Evolutionary conservation across 2,797 vertebrate species (phyloP), one percentile per base, ranked within the genome.

Genomic region (Nyctibius grandis): DNA sequence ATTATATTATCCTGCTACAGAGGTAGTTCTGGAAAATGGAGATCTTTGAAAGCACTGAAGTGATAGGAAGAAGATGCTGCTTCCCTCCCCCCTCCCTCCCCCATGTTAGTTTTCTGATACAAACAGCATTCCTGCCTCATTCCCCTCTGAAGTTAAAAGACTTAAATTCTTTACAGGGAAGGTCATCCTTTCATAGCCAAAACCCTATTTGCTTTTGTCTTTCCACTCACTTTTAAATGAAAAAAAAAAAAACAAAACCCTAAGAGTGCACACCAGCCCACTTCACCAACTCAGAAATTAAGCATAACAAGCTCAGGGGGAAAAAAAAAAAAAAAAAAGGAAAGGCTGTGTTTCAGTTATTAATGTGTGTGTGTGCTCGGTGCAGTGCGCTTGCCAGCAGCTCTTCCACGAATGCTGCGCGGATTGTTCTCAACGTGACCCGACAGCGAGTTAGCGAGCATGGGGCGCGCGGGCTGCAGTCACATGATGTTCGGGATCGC

Each of bases 121-220:
- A 96, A 88, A 97, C 97, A 96, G 93, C 97, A 97, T 98, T 96
- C 95, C 93, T 95, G 95, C 89, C 90, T 97, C 95, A 67, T 95
- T 97, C 97, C 88, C 91, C 95, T 97, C 97, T 88, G 83, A 97
- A 98, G 97, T 96, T 93, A 89, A 97, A 98, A 98, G 95, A 97
- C 95, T 97, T 95, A 97, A 98, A 98, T 98, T 98, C 98, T 98
- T 98, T 97, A 91, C 95, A 96, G 97, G 95, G 97, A 97, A 98
- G 98, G 98, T 98, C 98, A 98, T 97, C 97, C 93, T 94, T 97
- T 97, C 73, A n/a, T 95, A 97, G 98, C 98, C 97, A 97, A 97
- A 98, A 93, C 96, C 85, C 96, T 97, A 96, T 97, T 98, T 98
- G 96, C 97, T 98, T 98, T 98, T 97, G 97, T 98, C 95, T 98